phyloP scores from a whole-genome alignment of 2,888 invertebrate species.

The Eumerus sabulonum region DNA sequence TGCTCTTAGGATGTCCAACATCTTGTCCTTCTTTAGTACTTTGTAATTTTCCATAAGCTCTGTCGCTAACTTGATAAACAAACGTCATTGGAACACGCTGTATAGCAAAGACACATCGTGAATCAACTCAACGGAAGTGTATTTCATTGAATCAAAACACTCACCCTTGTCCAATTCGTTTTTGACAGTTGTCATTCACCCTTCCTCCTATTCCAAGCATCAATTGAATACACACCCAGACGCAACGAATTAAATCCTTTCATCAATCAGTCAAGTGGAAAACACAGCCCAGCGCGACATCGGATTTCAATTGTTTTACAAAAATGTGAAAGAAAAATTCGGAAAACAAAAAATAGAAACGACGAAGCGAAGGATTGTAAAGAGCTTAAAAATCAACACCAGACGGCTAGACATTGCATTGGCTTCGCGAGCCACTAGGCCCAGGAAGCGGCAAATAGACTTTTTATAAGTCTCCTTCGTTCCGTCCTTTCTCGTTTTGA shows the following conservation, averaged over 20 bases:
- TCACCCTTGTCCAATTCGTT: not conserved
- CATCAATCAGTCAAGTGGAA: conserved; percentile 50
- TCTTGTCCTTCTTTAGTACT: too few relatives aligned
- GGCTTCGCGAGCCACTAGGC: conserved; percentile 53
- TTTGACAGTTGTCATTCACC: too few relatives aligned
- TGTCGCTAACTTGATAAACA: too few relatives aligned
- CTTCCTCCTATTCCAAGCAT: too few relatives aligned
- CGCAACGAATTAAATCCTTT: conserved; percentile 53
- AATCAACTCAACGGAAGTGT: too few relatives aligned
- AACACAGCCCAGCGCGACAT: conserved; percentile 43
- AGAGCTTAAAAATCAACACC: conserved; percentile 62
- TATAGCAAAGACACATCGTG: too few relatives aligned
- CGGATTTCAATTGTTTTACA: conserved; percentile 48
- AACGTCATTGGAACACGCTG: too few relatives aligned
- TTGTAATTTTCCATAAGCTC: too few relatives aligned
- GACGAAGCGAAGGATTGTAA: conserved; percentile 22
- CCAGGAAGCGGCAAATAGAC: conserved; percentile 27
- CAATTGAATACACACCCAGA: too few relatives aligned
- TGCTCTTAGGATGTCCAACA: too few relatives aligned
- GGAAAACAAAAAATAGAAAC: not conserved
- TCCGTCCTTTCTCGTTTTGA: not conserved
- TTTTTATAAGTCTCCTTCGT: not conserved
- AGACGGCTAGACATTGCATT: conserved; percentile 64
- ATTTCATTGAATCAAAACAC: not conserved
- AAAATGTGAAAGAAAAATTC: conserved; percentile 33